Conservation (phyloP, 2,113 vertebrate species). For the Crotophaga sulcirostris region DNA sequence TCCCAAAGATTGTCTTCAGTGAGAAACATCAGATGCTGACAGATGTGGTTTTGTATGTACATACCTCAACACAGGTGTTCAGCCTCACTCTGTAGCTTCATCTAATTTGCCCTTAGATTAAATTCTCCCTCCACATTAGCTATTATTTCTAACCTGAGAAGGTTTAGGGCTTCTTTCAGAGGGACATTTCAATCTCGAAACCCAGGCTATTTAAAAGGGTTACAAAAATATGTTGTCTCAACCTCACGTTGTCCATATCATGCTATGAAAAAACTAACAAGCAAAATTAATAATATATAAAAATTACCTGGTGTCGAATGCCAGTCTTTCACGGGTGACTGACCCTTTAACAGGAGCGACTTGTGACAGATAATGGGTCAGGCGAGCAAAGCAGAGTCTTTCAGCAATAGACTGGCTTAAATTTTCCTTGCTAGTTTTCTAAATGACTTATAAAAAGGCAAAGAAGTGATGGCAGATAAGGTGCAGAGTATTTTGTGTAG, state of each 20-base stretch:
- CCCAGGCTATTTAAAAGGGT: not conserved
- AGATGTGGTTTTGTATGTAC: not conserved
- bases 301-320: accelerated
- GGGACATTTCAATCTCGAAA: not conserved
- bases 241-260: not conserved
- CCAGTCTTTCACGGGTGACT: not conserved
- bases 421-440: not conserved
- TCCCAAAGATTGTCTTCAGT: not conserved
- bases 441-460: not conserved
- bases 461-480: not conserved
- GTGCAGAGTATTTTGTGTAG: not conserved
- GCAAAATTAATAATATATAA: not conserved
- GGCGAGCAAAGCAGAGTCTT: not conserved
- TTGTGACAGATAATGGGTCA: not conserved
- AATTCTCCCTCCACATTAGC: not conserved
- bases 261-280: not conserved
- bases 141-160: no score
- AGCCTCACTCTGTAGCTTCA: not conserved
- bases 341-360: not conserved
- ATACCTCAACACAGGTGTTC: not conserved
- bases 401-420: not conserved
- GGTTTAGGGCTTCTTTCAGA: not conserved
- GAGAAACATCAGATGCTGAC: not conserved
- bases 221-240: not conserved
- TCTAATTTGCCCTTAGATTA: not conserved